Conservation (phyloP, 2,797 vertebrate species). For the Kryptopterus vitreolus region DNA sequence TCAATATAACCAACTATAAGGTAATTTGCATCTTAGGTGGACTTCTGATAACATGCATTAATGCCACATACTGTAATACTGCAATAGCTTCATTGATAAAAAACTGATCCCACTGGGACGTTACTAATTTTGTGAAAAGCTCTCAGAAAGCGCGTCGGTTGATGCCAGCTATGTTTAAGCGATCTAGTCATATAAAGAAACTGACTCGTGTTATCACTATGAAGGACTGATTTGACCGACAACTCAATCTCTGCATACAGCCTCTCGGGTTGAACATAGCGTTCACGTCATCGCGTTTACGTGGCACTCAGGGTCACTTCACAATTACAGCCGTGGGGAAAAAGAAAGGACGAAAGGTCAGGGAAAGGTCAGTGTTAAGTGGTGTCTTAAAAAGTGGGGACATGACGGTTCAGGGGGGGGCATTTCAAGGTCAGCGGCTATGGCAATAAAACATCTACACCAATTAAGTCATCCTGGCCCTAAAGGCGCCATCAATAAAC, state of each 20-base stretch:
- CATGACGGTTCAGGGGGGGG: not conserved
- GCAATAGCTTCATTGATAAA: not conserved
- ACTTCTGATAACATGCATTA: not conserved
- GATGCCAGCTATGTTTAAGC: not conserved
- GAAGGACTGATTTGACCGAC: not conserved
- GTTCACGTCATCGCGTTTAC: not conserved
- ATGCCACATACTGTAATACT: not conserved
- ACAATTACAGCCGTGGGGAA: not conserved
- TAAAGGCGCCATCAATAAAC: not conserved
- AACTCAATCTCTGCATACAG: not conserved
- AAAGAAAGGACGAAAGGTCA: not conserved
- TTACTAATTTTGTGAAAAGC: not conserved
- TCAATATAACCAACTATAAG: not conserved
- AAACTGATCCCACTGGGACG: not conserved
- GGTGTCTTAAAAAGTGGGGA: not conserved
- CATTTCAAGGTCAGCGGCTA: not conserved
- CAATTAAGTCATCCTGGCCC: not conserved
- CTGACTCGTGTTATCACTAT: not conserved
- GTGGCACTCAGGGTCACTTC: not conserved
- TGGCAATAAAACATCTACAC: not conserved
- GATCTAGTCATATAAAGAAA: too few species aligned
- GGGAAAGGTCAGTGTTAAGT: not conserved
- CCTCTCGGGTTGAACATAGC: not conserved
- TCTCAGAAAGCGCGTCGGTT: not conserved
- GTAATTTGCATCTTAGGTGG: not conserved